Percentiles rank a stretch among this genome's conserved stretches.
These are phyloP conservation scores for Amphimedon queenslandica DNA, from an alignment of 37 sponge, comb jelly and placozoan species.

Conservation along the genomic window DNA sequence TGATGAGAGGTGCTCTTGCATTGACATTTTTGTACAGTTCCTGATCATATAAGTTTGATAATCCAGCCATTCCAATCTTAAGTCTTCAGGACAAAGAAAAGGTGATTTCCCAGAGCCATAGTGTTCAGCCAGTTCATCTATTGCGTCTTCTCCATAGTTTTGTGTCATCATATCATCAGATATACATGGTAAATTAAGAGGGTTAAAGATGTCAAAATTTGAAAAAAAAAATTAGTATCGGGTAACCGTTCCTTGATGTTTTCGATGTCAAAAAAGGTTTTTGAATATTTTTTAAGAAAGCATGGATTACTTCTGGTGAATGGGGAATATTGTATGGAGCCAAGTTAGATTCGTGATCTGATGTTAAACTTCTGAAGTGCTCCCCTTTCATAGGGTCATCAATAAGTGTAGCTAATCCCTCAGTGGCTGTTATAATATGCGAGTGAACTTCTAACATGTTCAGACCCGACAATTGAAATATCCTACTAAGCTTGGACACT, in stretches of 20 bases:
- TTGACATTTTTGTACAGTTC: conserved; percentile 20
- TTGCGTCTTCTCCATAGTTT: conserved; percentile 17
- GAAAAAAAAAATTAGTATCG: conserved; percentile 17
- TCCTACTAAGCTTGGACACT: conserved; percentile 26
- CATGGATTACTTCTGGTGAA: neutral
- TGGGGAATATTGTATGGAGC: neutral
- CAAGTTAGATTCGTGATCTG: neutral
- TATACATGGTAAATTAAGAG: conserved; percentile 8
- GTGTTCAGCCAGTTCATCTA: conserved; percentile 12
- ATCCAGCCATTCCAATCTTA: conserved; percentile 11
- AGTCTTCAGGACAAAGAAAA: neutral
- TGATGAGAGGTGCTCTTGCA: conserved; percentile 1
- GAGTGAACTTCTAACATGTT: conserved; percentile 14
- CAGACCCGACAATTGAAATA: conserved; percentile 6
- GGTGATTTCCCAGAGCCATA: conserved; percentile 16
- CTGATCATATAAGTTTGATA: conserved; percentile 6
- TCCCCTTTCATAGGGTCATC: conserved; percentile 1
- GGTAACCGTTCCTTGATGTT: conserved; percentile 27
- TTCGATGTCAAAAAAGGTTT: conserved; percentile 2
- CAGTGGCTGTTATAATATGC: neutral
- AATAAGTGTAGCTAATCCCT: neutral
- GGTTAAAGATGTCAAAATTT: conserved; percentile 12
- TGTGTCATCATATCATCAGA: neutral
- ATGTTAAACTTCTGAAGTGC: neutral
- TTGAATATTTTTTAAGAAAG: conserved; percentile 4